Base-by-base conservation (phyloP, 2,113 vertebrate species). In the Malurus alboscapulatus region DNA sequence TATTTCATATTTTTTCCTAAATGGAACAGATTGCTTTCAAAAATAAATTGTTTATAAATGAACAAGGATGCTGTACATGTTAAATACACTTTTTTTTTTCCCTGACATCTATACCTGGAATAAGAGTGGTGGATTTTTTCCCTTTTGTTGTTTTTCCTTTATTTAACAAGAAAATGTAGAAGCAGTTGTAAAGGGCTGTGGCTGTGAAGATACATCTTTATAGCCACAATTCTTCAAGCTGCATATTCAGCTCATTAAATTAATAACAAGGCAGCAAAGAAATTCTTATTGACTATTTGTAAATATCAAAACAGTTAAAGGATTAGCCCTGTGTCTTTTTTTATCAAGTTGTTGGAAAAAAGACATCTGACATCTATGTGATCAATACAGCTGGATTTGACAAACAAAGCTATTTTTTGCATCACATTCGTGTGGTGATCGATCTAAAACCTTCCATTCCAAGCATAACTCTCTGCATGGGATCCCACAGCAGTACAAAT, bases 381-480 rank as follows among this genome's bases (percentile, higher is more conserved):
- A 69, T 42, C 19, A 55, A 29, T 17, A 65, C 14, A 66, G 51
- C 34, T 73, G 78, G 44, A 58, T 72, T 53, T 51, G 44, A 86
- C 32, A 74, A 63, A 67, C 20, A 87, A 62, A 88, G 38, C 27
- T 29, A 5, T 25, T 84, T 82, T 84, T 61, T 16, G 10, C 7
- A 62, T 45, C 14, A 32, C 54, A 32, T 75, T 66, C 32, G 3
- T n/a, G 27, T 20, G 24, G 40, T 0, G 1, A 69, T 11, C 0
- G 2, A 84, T 68, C 48, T 6, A 7, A 66, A 79, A 26, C 25
- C 44, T 75, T 38, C 17, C 11, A 38, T 77, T 81, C 48, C 30
- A 36, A 59, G 61, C 17, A 17, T 27, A 58, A 62, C 22, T 0
- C 32, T 19, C 20, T 55, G 57, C 40, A 54, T 53, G 21, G 57